Percentiles rank a stretch among this genome's conserved stretches.
Conservation (phyloP, 2,888 invertebrate genomes). For the Tipula vernalis region DNA sequence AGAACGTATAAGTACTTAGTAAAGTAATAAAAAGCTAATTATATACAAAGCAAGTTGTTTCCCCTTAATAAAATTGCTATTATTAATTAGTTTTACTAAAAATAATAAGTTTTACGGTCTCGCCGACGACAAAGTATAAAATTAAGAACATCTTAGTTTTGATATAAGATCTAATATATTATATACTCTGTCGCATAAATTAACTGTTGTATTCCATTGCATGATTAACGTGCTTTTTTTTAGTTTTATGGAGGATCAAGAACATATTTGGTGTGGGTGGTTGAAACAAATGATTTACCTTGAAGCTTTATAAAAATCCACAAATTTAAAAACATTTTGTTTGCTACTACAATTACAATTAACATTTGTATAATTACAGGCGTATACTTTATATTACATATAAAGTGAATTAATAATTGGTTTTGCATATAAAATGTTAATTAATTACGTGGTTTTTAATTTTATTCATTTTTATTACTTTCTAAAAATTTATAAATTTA, state of each 20-base stretch:
- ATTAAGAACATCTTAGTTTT: neutral
- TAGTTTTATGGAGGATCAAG: neutral
- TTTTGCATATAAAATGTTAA: neutral
- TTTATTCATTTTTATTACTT: neutral
- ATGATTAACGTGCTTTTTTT: neutral
- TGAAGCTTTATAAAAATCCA: neutral
- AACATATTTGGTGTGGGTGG: neutral
- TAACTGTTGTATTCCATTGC: neutral
- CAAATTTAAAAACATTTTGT: neutral
- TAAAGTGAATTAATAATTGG: neutral
- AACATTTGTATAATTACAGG: neutral
- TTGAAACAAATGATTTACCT: neutral
- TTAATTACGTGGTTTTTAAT: neutral
- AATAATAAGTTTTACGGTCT: too few relatives aligned
- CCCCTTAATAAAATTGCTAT: too few relatives aligned
- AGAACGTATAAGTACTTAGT: too few relatives aligned
- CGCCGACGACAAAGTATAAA: too few relatives aligned
- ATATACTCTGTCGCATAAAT: neutral
- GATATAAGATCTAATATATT: neutral
- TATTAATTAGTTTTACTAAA: too few relatives aligned
- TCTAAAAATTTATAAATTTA: neutral
- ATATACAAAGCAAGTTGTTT: too few relatives aligned
- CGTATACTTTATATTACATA: neutral
- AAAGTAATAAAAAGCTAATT: too few relatives aligned
- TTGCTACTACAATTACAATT: neutral